Percentiles rank a stretch among this genome's conserved stretches.
These are phyloP conservation scores for Epinotia bilunana DNA, from an alignment of 2,888 invertebrate genomes.

Conservation along the genomic window DNA sequence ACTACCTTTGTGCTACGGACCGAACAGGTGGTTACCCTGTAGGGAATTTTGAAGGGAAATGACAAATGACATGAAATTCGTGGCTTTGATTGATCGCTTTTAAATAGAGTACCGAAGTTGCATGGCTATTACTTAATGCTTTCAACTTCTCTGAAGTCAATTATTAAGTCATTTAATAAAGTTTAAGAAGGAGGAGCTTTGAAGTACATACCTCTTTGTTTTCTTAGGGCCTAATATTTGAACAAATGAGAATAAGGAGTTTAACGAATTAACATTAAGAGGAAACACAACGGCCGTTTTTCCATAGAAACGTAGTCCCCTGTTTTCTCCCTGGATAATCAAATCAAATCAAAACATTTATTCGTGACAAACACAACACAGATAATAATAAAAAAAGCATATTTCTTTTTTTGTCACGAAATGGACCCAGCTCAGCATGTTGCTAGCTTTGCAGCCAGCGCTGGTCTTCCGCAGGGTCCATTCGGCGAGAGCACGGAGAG, in stretches of 20 bases:
- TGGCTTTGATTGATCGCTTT: constrained; percentile 54
- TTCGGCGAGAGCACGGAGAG: no score
- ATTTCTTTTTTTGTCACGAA: no score
- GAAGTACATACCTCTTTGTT: neutral
- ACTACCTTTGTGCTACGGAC: neutral
- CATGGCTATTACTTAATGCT: constrained; percentile 3
- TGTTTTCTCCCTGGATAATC: no score
- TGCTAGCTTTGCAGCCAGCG: no score
- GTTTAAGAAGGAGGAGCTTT: neutral
- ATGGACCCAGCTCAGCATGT: no score
- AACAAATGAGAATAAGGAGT: neutral
- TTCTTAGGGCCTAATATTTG: neutral
- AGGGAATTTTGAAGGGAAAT: constrained; percentile 56
- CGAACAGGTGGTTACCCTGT: constrained; percentile 48
- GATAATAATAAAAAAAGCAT: no score
- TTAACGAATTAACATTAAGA: neutral
- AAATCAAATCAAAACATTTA: no score
- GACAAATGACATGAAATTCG: constrained; percentile 54
- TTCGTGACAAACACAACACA: no score
- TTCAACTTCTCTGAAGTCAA: constrained; percentile 18
- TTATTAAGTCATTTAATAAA: constrained; percentile 10
- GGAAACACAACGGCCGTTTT: no score
- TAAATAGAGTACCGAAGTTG: constrained; percentile 45
- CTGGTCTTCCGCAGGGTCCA: no score
- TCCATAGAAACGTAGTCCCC: no score